phyloP scores from a whole-genome alignment of 2,888 invertebrate genomes.

The Ichneumon xanthorius region DNA sequence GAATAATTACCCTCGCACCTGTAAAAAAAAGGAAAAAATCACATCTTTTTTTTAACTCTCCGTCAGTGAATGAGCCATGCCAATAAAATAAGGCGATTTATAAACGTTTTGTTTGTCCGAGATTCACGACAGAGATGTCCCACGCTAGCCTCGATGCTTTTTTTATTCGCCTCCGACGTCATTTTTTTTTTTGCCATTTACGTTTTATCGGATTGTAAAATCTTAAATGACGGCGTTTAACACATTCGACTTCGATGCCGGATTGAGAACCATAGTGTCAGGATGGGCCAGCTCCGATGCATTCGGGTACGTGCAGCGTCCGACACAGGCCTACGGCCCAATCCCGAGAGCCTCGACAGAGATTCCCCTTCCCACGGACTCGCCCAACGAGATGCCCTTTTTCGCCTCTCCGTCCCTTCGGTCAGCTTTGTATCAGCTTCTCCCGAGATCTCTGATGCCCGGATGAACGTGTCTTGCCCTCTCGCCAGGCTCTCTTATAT shows the following conservation, averaged over 20 bases:
- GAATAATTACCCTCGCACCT: slow-evolving; percentile 26
- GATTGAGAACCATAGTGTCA: slow-evolving; percentile 56
- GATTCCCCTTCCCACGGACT: slow-evolving; percentile 25
- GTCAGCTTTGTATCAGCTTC: slow-evolving; percentile 40
- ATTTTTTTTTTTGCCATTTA: background rate
- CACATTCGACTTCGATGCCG: background rate
- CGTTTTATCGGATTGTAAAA: slow-evolving; percentile 11
- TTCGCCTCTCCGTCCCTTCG: slow-evolving; percentile 21
- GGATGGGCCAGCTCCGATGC: slow-evolving; percentile 31
- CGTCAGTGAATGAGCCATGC: background rate
- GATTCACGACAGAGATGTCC: slow-evolving; percentile 4
- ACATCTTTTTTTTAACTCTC: slow-evolving; percentile 22
- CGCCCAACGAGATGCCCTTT: slow-evolving; percentile 40
- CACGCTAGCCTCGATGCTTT: background rate
- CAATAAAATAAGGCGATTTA: slow-evolving; percentile 27
- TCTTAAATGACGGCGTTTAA: slow-evolving; percentile 14
- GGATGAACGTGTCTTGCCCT: slow-evolving; percentile 22
- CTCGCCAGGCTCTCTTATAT: background rate
- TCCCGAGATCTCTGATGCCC: slow-evolving; percentile 31
- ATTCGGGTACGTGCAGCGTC: slow-evolving; percentile 37
- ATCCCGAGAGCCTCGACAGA: slow-evolving; percentile 31
- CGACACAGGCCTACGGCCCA: slow-evolving; percentile 37
- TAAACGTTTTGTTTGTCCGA: background rate
- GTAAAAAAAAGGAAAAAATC: background rate
- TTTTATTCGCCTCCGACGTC: background rate